These are phyloP conservation scores for Sorex araneus DNA, from an alignment of 2,113 vertebrate species.

Conservation along the genomic window DNA sequence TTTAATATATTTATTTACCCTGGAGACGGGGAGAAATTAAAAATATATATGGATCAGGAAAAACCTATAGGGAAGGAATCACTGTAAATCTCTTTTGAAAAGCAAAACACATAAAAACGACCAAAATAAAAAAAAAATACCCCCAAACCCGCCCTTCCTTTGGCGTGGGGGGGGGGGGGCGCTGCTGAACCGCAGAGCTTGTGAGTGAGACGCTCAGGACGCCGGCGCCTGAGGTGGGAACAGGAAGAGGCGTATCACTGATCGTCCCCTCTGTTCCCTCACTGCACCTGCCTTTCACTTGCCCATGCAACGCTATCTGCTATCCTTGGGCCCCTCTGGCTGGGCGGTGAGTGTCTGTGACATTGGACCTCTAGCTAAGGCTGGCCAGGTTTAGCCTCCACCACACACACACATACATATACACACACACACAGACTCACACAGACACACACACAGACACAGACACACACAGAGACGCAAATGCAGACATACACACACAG, in stretches of 20 bases:
- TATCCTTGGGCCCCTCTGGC: slow-evolving; percentile 12
- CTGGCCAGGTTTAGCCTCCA: not conserved
- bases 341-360: slow-evolving; percentile 68
- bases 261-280: slow-evolving; percentile 65
- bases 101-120: not conserved
- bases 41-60: slow-evolving; percentile 85
- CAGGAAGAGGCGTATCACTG: slow-evolving; percentile 58
- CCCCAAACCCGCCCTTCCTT: not conserved
- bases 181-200: slow-evolving; percentile 52
- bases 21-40: slow-evolving; percentile 92
- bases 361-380: slow-evolving; percentile 65
- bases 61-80: slow-evolving; percentile 79
- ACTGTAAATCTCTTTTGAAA: slow-evolving; percentile 70
- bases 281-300: slow-evolving; percentile 47
- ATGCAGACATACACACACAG: too few relatives aligned
- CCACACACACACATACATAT: too few relatives aligned
- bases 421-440: too few relatives aligned
- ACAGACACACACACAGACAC: too few relatives aligned
- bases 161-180: not conserved
- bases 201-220: slow-evolving; percentile 5
- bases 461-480: too few relatives aligned
- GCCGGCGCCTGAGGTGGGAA: not conserved
- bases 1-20: slow-evolving; percentile 98
- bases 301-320: slow-evolving; percentile 41
- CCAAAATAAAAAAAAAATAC: not conserved